Evolutionary conservation across 2,888 invertebrate genomes (phyloP).

Genomic region (Odontocerum albicorne): DNA sequence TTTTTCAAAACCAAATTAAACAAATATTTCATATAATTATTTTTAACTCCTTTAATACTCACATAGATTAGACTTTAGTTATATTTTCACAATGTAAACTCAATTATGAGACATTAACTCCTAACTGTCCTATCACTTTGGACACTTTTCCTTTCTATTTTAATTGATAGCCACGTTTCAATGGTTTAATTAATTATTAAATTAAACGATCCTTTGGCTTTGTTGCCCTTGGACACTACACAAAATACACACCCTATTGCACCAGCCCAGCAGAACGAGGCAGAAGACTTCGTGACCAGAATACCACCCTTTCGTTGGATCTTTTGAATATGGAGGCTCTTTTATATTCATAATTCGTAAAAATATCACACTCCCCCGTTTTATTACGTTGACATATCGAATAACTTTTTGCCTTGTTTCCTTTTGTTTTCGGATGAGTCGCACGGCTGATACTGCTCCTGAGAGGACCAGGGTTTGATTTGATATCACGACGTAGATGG

Average conservation of each 20-base stretch:
- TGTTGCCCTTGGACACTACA: not conserved
- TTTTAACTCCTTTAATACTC: too few species aligned
- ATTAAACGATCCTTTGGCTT: not conserved
- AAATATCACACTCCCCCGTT: conserved; percentile 35
- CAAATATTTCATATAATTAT: too few species aligned
- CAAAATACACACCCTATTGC: not conserved
- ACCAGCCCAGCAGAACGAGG: not conserved
- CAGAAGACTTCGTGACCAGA: conserved; percentile 28
- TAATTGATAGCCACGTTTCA: too few species aligned
- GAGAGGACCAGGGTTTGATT: conserved; percentile 6
- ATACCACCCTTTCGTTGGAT: conserved; percentile 16
- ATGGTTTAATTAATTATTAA: too few species aligned
- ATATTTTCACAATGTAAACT: too few species aligned
- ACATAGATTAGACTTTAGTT: too few species aligned
- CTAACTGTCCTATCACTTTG: too few species aligned
- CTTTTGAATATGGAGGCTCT: conserved; percentile 28
- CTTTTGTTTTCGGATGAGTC: conserved; percentile 22
- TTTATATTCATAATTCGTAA: conserved; percentile 37
- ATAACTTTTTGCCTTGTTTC: conserved; percentile 28
- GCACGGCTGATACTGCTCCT: conserved; percentile 14
- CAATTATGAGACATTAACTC: too few species aligned
- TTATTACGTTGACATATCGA: conserved; percentile 35
- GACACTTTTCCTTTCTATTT: too few species aligned
- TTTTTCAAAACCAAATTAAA: too few species aligned
- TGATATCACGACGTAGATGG: conserved; percentile 13